Base-by-base conservation (phyloP, 2,113 vertebrate species). In the Synodontis membranacea region DNA sequence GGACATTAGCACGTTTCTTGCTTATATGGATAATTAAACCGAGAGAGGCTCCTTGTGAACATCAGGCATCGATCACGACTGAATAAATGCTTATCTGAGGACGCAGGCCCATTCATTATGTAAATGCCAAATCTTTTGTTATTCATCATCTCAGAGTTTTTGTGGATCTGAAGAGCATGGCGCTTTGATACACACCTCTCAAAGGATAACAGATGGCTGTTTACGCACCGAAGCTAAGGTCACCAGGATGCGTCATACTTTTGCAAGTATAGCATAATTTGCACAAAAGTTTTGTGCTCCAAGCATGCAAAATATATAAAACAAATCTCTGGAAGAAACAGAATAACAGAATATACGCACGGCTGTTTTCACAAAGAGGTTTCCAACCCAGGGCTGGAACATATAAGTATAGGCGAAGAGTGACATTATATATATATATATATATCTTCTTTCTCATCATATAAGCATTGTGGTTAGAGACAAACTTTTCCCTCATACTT, bases 161-260 rank as follows among this genome's bases (percentile, higher is more conserved):
- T 74, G 39, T 56, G 48, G 78, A 80, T 80, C 48, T 80, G 50
- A 54, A 52, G 50, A 37, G 78, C 78, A 14, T 37, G 19, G 50
- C 12, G 78, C 78, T 80, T 80, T 80, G 76, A 74, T 74, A 74
- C 70, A 44, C 39, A 74, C 39, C 70, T 74, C 70, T 54, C 50
- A 54, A 54, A 80, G 50, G 50, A 39, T 11, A 54, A 54, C 78
- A 80, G 78, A 52, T 56, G 19, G 78, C 78, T 80, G 50, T 80
- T 80, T 80, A 80, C 50, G 37, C 78, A 56, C 31, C 39, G 25
- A 54, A 52, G 78, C 50, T 80, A 50, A 80, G 50, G 48, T 80
- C 44, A 31, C 15, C 0, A 7, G 19, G 46, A 50, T 1, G 17
- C n/a, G 1, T 50, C 44, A 31, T 19, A 31, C 28, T 19, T 50